Evolutionary conservation across 2,888 invertebrate genomes (phyloP), one percentile per base, ranked within the genome.

Genomic region (Tetramorium bicarinatum): DNA sequence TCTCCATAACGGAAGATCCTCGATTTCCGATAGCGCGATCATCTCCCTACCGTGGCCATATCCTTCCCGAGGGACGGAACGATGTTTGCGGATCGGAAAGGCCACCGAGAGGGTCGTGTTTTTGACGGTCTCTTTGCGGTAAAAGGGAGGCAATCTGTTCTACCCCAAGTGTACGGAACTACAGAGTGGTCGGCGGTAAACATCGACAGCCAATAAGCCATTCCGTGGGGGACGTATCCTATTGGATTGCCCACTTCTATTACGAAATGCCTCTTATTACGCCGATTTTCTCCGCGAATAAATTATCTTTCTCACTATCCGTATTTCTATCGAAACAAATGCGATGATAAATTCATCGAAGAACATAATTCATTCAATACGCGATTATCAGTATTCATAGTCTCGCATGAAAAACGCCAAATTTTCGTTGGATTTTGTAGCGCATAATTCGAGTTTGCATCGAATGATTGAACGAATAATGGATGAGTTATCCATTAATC

Each of bases 151-250:
- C 88, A 87, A 92, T 91, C 88, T 84, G 83, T 89, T 82, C 85
- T 77, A 87, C 83, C 85, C 61, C 49, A 34, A 66, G 62, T 59
- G 71, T 77, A 85, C 41, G 47, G 64, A 21, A 66, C 11, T 54
- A 71, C 67, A 34, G 54, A 84, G 81, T 86, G 74, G 86, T 67
- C 83, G 47, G 72, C 76, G 84, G 85, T 81, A 87, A 87, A 84
- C 87, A 91, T 90, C 88, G 88, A 87, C 90, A 87, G 89, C 87
- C 91, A 91, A 92, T 93, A 92, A 93, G 88, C 88, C 86, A 88
- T 92, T 88, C 84, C 79, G 47, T 66, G 34, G 82, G 61, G 75
- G 47, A 64, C 56, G 18, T 67, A 71, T 38, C 47, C 83, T 84
- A 87, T 91, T 90, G 90, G 72, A 69, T 64, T 56, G 44, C 38